Evolutionary conservation across 2,888 invertebrate genomes (phyloP).

Genomic region (Polyploca ridens): DNA sequence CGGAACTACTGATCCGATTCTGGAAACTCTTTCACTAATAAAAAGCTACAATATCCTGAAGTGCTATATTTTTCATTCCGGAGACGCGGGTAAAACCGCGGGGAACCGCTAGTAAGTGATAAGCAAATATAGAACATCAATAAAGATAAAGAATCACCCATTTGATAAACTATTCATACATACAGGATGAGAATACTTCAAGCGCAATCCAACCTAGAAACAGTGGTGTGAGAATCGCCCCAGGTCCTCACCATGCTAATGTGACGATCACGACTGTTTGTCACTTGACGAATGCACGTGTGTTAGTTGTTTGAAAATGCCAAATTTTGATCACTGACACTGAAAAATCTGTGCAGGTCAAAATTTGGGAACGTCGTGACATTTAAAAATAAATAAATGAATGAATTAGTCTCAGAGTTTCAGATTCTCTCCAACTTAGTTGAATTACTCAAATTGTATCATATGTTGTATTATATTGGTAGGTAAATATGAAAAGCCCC

Average conservation of each 20-base stretch:
- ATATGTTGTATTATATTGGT: no score
- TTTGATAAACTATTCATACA: neutral
- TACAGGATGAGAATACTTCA: conserved; percentile 28
- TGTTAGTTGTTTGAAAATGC: conserved; percentile 17
- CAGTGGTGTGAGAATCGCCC: conserved; percentile 57
- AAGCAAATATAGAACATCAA: neutral
- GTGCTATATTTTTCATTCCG: no score
- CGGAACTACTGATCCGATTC: no score
- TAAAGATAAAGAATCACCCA: no score
- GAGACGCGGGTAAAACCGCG: no score
- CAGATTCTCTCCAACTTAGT: no score
- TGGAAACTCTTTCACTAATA: no score
- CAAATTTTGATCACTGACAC: conserved; percentile 14
- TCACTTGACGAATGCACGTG: conserved; percentile 14
- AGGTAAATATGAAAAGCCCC: no score
- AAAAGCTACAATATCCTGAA: no score
- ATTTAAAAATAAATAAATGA: neutral
- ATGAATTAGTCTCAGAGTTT: no score
- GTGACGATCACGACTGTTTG: conserved; percentile 50
- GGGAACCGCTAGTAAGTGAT: no score
- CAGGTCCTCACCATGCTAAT: conserved; percentile 52
- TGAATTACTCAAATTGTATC: no score
- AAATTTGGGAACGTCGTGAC: neutral
- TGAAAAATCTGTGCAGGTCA: neutral
- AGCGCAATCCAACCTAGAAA: conserved; percentile 48